These are phyloP conservation scores for Boloria euphrosyne DNA, from an alignment of 2,888 invertebrate species.

Conservation along the genomic window DNA sequence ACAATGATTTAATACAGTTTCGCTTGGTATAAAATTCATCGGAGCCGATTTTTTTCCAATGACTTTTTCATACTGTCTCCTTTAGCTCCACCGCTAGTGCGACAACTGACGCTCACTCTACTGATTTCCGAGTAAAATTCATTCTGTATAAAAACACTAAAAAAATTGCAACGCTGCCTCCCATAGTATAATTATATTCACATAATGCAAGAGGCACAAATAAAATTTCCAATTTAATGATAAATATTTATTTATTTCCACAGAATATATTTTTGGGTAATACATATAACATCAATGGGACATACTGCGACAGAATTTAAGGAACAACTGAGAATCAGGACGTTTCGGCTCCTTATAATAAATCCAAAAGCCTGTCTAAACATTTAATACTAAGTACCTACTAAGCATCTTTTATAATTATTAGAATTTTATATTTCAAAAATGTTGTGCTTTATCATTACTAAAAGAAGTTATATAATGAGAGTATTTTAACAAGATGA, in stretches of 20 bases:
- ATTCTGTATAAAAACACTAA: too few relatives aligned
- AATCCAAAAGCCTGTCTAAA: background rate
- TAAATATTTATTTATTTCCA: constrained; percentile 15
- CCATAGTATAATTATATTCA: too few relatives aligned
- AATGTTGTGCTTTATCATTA: constrained; percentile 1
- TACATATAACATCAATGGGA: constrained; percentile 15
- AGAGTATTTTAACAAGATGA: background rate
- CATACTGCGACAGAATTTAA: constrained; percentile 14
- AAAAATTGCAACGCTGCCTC: too few relatives aligned
- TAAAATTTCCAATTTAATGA: constrained; percentile 2
- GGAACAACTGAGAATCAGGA: constrained; percentile 7
- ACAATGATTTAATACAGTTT: too few relatives aligned
- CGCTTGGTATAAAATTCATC: too few relatives aligned
- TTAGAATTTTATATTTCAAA: background rate
- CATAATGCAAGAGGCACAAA: background rate
- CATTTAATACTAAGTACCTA: constrained; percentile 5
- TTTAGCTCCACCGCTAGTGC: too few relatives aligned
- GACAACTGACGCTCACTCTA: too few relatives aligned
- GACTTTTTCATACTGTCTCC: too few relatives aligned
- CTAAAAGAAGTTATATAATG: background rate
- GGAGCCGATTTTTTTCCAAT: too few relatives aligned
- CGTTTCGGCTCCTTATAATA: constrained; percentile 6
- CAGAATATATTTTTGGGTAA: constrained; percentile 14
- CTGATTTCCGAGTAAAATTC: too few relatives aligned
- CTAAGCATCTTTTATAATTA: constrained; percentile 2